Conservation (phyloP, 2,797 vertebrate genomes). For the Etheostoma nigrum region DNA sequence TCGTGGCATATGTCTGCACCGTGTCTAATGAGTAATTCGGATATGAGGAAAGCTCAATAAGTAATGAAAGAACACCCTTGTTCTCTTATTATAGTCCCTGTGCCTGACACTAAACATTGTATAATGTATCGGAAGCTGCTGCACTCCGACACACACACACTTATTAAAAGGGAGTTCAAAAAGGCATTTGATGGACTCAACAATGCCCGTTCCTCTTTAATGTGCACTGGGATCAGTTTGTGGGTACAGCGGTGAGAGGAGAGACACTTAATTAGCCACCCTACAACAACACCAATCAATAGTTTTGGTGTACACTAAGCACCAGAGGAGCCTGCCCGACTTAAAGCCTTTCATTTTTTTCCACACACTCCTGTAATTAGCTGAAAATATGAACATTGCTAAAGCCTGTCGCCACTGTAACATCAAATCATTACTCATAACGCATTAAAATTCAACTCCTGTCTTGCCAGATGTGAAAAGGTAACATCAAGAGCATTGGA, state of each 20-base stretch:
- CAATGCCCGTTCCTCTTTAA: slow-evolving; percentile 63
- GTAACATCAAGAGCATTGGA: slow-evolving; percentile 49
- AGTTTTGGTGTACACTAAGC: slow-evolving; percentile 49
- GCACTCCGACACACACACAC: slow-evolving; percentile 64
- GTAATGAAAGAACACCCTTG: slow-evolving; percentile 81
- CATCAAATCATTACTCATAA: slow-evolving; percentile 46
- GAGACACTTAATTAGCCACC: slow-evolving; percentile 74
- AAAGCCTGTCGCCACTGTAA: slow-evolving; percentile 32
- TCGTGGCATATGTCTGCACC: slow-evolving; percentile 79
- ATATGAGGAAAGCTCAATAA: slow-evolving; percentile 81
- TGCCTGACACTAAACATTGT: slow-evolving; percentile 80
- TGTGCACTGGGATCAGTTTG: slow-evolving; percentile 73
- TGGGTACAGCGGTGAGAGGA: slow-evolving; percentile 51
- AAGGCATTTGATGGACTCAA: slow-evolving; percentile 77
- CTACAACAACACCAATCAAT: slow-evolving; percentile 69
- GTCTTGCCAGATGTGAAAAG: slow-evolving; percentile 28
- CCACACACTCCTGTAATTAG: slow-evolving; percentile 52
- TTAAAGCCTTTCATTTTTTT: slow-evolving; percentile 42
- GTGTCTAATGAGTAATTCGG: slow-evolving; percentile 84
- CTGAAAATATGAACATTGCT: slow-evolving; percentile 43
- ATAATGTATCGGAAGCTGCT: slow-evolving; percentile 79
- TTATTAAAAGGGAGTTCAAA: slow-evolving; percentile 80
- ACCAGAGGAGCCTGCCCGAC: slow-evolving; percentile 47
- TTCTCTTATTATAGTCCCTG: slow-evolving; percentile 76
- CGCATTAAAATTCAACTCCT: slow-evolving; percentile 55